Evolutionary conservation across 2,113 vertebrate genomes (phyloP).

Genomic region (Dryoscopus gambensis): DNA sequence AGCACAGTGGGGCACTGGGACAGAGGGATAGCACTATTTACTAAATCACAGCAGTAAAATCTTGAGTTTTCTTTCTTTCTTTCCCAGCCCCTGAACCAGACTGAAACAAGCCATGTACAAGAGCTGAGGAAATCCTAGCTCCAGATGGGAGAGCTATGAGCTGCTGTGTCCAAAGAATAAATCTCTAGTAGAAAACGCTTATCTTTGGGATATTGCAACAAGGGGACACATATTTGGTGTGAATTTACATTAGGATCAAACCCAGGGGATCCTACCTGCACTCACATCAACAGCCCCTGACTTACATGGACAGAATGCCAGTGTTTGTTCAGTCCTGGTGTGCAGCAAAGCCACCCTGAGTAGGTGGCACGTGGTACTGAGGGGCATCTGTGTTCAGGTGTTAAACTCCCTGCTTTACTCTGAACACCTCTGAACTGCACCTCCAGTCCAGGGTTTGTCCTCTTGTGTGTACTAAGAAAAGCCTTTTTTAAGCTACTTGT

Average conservation of each 20-base stretch:
- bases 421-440: not conserved
- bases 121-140: not conserved
- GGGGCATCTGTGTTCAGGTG: not conserved
- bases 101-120: not conserved
- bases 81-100: not conserved
- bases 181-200: not conserved
- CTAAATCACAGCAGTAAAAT: not conserved
- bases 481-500: not conserved
- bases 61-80: not conserved
- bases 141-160: not conserved
- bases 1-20: not conserved
- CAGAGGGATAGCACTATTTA: not conserved
- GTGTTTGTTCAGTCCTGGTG: not conserved
- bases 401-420: not conserved
- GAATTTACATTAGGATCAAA: not conserved
- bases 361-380: not conserved
- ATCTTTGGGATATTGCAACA: not conserved
- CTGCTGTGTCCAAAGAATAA: not conserved
- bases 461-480: not conserved
- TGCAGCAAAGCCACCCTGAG: not conserved
- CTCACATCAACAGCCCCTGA: not conserved
- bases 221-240: not conserved
- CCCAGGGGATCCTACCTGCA: not conserved
- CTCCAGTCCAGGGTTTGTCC: not conserved
- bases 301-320: not conserved